Conservation (phyloP, 2,113 vertebrate species). For the Calyptomena viridis region DNA sequence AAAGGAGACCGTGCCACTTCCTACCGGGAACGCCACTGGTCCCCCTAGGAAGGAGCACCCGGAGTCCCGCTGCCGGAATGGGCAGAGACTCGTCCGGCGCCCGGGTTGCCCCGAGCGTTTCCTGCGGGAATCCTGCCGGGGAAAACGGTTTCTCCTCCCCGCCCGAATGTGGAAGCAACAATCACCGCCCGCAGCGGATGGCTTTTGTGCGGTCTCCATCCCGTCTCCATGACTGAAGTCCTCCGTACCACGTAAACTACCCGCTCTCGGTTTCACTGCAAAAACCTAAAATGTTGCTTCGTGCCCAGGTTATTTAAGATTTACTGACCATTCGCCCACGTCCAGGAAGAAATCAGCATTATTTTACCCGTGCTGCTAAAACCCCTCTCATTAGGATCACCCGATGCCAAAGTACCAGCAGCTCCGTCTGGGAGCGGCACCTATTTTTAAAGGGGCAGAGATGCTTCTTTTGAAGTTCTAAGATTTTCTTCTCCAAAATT, state of each 20-base stretch:
- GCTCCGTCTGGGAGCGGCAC: neutral
- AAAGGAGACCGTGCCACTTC: neutral
- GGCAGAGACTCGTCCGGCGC: neutral
- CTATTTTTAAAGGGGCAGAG: neutral
- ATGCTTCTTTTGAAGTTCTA: neutral
- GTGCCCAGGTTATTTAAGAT: neutral
- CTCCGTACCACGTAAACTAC: accelerated
- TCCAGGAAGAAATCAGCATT: neutral
- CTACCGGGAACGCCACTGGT: neutral
- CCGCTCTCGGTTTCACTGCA: neutral
- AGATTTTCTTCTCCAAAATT: neutral
- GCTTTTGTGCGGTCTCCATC: neutral
- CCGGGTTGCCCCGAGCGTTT: neutral
- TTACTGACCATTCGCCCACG: neutral
- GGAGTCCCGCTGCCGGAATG: neutral
- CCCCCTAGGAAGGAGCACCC: neutral
- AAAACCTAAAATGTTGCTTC: neutral
- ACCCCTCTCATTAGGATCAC: neutral
- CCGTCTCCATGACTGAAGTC: accelerated
- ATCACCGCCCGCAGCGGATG: neutral
- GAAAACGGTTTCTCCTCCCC: neutral
- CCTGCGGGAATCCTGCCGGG: neutral
- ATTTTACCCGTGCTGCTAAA: neutral
- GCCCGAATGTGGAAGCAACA: accelerated
- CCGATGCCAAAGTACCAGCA: neutral